A percentile compares a stretch with the other conserved stretches of the same genome.
Conservation (phyloP, 2,888 invertebrate genomes). For the Hyalella azteca region DNA sequence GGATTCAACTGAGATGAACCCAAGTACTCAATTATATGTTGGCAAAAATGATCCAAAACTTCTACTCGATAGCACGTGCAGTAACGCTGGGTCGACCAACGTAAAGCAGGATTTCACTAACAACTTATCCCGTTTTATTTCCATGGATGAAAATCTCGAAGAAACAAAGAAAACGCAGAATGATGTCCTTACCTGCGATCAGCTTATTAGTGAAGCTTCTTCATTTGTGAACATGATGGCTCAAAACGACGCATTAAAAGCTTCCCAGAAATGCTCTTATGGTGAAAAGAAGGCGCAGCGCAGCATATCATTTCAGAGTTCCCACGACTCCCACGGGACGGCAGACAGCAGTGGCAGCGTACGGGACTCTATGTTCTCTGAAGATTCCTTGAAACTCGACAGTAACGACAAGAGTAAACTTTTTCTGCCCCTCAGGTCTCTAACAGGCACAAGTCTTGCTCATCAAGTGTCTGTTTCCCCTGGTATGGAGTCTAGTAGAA, state of each 20-base stretch:
- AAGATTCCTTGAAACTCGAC: not conserved
- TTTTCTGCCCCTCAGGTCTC: not conserved
- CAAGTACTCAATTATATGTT: no score
- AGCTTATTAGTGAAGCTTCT: not conserved
- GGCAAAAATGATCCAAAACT: no score
- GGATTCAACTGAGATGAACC: no score
- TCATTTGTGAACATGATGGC: slow-evolving; percentile 16
- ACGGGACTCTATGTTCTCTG: not conserved
- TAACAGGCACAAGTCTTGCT: not conserved
- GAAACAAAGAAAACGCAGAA: not conserved
- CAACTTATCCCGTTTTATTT: no score
- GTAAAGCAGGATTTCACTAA: no score
- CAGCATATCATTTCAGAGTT: not conserved
- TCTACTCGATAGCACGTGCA: no score
- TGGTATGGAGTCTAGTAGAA: not conserved
- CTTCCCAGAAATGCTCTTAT: not conserved
- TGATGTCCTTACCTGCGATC: slow-evolving; percentile 12
- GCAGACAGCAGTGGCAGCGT: not conserved
- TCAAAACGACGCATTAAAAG: not conserved
- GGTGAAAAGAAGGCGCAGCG: not conserved
- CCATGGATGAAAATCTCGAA: no score
- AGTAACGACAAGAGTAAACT: not conserved
- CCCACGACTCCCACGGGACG: not conserved
- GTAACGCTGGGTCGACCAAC: no score
- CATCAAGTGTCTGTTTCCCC: not conserved